Evolutionary conservation across 2,113 vertebrate species (phyloP), one percentile per base, ranked within the genome.

Genomic region (Caranx melampygus): DNA sequence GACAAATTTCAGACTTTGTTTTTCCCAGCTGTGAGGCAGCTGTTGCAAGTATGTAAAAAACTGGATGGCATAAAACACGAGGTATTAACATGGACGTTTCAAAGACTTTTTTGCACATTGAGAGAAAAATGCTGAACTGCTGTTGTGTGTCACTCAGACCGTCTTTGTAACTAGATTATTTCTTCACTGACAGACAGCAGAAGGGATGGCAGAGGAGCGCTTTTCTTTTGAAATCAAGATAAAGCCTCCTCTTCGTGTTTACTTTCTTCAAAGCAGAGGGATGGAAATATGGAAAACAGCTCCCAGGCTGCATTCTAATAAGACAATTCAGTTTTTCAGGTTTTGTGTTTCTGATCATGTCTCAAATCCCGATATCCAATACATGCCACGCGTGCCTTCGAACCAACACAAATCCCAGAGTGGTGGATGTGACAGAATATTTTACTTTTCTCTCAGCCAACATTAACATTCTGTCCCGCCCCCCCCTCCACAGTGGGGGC

Each of bases 271-370:
- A n/a, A 55, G 52, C 44, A 54, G 54, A 20, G 6, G 18, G 40
- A 69, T 58, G 40, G 63, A 73, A 68, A 71, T 66, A 82, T 86
- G 60, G 74, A 77, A 60, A 72, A 55, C 68, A 40, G 54, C 78
- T 78, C 64, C 40, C 51, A 40, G 7, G 14, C 40, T 65, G 76
- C 34, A 54, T 79, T 37, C 34, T 70, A 45, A 76, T 52, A 45
- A 35, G 61, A 81, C 51, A 54, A 82, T 68, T 75, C 42, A 21
- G 31, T 37, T 81, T 62, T 65, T 42, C 51, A 20, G 3, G 21
- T 35, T 67, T 83, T 72, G 62, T 65, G 68, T 77, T 78, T 87
- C 63, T 40, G 52, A 74, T 83, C 62, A 57, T 11, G 12, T 34
- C 21, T 72, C 42, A 51, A 60, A 15, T 65, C 60, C 59, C 5